Conservation (phyloP, 2,888 invertebrate genomes). For the Automeris io region DNA sequence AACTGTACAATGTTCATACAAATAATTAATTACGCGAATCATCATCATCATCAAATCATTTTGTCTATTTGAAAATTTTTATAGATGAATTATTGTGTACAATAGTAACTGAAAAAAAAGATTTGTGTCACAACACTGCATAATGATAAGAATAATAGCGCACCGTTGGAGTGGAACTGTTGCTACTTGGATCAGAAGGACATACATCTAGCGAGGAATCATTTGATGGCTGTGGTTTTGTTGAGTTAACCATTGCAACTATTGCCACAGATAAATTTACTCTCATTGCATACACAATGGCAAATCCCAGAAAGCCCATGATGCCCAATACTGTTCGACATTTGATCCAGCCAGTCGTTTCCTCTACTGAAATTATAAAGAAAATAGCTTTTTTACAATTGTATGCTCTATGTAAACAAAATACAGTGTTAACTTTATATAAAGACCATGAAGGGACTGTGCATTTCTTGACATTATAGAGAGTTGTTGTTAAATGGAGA, state of each 20-base stretch:
- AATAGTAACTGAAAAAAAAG: too few species aligned
- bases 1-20: too few species aligned
- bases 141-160: slow-evolving; percentile 21
- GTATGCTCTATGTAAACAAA: neutral
- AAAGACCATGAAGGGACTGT: too few species aligned
- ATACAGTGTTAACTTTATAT: too few species aligned
- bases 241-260: slow-evolving; percentile 94
- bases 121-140: neutral
- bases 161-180: slow-evolving; percentile 58
- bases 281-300: slow-evolving; percentile 92
- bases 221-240: slow-evolving; percentile 76
- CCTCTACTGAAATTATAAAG: slow-evolving; percentile 54
- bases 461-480: too few species aligned
- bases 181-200: slow-evolving; percentile 57
- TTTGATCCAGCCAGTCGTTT: slow-evolving; percentile 82
- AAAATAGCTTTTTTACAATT: slow-evolving; percentile 4
- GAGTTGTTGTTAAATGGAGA: too few species aligned
- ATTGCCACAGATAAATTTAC: slow-evolving; percentile 95
- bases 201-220: slow-evolving; percentile 79
- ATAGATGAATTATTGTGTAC: too few species aligned
- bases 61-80: neutral
- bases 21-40: neutral
- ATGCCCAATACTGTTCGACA: slow-evolving; percentile 87
- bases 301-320: slow-evolving; percentile 91
- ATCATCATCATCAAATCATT: neutral